A percentile compares a stretch with the other conserved stretches of the same genome.
Conservation (phyloP, 92 coral and sea anemone genomes). For the Epizoanthus fatuus region DNA sequence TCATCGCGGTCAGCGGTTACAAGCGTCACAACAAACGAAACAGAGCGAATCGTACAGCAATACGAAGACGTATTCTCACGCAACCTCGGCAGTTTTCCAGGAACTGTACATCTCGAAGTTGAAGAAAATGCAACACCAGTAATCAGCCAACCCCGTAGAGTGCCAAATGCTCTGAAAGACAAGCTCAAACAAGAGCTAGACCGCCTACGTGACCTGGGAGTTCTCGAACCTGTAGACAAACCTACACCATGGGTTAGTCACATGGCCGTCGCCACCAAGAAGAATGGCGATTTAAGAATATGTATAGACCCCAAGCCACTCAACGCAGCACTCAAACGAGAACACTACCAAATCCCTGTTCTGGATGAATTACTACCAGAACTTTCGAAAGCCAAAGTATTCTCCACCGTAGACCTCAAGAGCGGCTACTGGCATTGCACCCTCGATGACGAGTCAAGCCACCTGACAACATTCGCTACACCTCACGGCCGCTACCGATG, state of each 20-base stretch:
- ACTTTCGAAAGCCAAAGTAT: constrained; percentile 51
- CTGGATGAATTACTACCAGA: constrained; percentile 61
- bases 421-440: constrained; percentile 56
- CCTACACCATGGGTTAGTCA: constrained; percentile 63
- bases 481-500: constrained; percentile 50
- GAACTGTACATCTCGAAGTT: constrained; percentile 61
- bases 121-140: constrained; percentile 58
- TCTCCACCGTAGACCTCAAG: constrained; percentile 53
- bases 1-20: constrained; percentile 11
- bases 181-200: constrained; percentile 55
- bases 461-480: constrained; percentile 42
- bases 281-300: constrained; percentile 48
- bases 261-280: constrained; percentile 50
- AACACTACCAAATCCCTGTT: constrained; percentile 51
- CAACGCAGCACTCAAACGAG: constrained; percentile 60
- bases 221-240: constrained; percentile 52
- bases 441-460: constrained; percentile 55
- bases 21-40: constrained; percentile 20
- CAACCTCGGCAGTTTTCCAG: constrained; percentile 56
- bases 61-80: constrained; percentile 54
- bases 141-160: constrained; percentile 54
- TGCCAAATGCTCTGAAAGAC: constrained; percentile 58
- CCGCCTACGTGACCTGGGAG: constrained; percentile 56
- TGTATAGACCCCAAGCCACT: constrained; percentile 59
- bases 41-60: constrained; percentile 18